Evolutionary conservation across 1,140 invertebrate genomes (phyloP).

Genomic region (Drosophila miranda): DNA sequence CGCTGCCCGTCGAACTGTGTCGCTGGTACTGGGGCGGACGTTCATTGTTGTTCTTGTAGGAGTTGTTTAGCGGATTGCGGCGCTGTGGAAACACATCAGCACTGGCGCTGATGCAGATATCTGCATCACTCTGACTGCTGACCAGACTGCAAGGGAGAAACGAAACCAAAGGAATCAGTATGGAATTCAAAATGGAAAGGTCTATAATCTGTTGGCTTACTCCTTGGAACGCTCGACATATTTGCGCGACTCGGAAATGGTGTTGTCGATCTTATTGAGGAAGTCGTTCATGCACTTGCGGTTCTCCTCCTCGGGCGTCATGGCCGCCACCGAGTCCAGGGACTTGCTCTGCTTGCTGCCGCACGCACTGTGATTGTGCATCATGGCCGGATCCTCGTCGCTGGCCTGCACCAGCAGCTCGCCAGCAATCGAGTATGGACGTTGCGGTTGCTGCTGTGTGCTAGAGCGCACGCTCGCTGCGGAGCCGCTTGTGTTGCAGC

Average conservation of each 20-base stretch:
- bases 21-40: constrained; percentile 67
- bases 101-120: constrained; percentile 67
- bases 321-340: constrained; percentile 82
- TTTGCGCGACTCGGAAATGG: constrained; percentile 92
- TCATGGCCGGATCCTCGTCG: constrained; percentile 65
- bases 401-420: constrained; percentile 63
- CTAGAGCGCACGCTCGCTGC: constrained; percentile 44
- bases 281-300: constrained; percentile 89
- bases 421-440: constrained; percentile 84
- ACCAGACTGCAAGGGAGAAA: constrained; percentile 50
- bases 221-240: constrained; percentile 91
- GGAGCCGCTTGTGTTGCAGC: constrained; percentile 52
- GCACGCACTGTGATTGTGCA: constrained; percentile 56
- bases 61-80: constrained; percentile 75
- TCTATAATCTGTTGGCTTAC: constrained; percentile 84
- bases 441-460: constrained; percentile 37
- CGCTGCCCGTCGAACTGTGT: constrained; percentile 75
- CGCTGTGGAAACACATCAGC: constrained; percentile 71
- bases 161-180: background rate
- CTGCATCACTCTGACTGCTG: constrained; percentile 74
- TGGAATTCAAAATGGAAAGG: background rate
- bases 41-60: constrained; percentile 75
- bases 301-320: constrained; percentile 87
- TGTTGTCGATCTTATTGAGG: constrained; percentile 92
- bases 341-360: constrained; percentile 81